phyloP scores from a whole-genome alignment of 2,888 invertebrate genomes.

The Chalcis sispes region DNA sequence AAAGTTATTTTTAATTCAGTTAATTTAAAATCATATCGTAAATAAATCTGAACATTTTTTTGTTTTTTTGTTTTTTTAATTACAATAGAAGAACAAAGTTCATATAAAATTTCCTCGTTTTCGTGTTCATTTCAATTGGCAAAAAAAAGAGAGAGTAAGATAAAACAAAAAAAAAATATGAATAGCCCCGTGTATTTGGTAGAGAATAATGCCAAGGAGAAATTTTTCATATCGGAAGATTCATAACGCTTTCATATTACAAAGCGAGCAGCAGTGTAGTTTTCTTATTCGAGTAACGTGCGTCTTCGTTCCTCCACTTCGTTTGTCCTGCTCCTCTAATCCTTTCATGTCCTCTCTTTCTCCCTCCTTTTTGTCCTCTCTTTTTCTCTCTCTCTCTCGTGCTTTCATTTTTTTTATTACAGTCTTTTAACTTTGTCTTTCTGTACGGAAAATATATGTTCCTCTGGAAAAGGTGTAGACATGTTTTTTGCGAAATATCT shows the following conservation, averaged over 20 bases:
- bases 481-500: too few relatives aligned
- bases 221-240: slow-evolving; percentile 54
- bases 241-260: slow-evolving; percentile 53
- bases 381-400: not conserved
- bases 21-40: slow-evolving; percentile 14
- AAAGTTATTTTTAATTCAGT: not conserved
- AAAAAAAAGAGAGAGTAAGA: slow-evolving; percentile 60
- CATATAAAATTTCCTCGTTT: slow-evolving; percentile 12
- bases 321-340: slow-evolving; percentile 39
- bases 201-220: slow-evolving; percentile 37
- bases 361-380: not conserved
- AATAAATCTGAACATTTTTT: slow-evolving; percentile 18
- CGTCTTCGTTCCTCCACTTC: slow-evolving; percentile 39
- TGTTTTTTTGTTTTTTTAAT: slow-evolving; percentile 43
- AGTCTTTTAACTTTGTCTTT: slow-evolving; percentile 16
- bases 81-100: slow-evolving; percentile 35
- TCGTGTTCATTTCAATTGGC: slow-evolving; percentile 47
- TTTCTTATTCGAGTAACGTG: slow-evolving; percentile 52
- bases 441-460: too few relatives aligned
- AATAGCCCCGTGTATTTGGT: slow-evolving; percentile 20
- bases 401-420: not conserved
- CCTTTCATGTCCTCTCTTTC: slow-evolving; percentile 16
- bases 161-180: slow-evolving; percentile 29
- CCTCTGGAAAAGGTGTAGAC: too few relatives aligned
- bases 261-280: slow-evolving; percentile 28